Percentiles rank a stretch among this genome's conserved stretches.
Evolutionary conservation across 1,140 invertebrate species (phyloP).

Genomic region (Ceratina australensis): DNA sequence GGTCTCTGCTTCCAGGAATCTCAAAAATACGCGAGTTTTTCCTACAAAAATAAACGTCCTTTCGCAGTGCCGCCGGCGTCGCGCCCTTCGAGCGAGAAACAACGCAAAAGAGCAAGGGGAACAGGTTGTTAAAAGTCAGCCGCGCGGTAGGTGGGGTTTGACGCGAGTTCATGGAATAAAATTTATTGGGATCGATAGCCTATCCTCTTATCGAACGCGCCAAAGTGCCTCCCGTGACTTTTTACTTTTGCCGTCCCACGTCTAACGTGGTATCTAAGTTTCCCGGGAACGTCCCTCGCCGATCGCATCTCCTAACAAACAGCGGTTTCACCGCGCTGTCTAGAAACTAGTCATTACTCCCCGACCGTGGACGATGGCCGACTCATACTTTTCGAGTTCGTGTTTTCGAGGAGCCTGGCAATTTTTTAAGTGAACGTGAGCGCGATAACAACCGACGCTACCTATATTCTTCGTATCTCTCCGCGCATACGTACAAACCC

Average conservation of each 20-base stretch:
- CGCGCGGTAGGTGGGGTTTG: neutral
- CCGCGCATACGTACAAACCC: too few species aligned
- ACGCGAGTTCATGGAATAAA: neutral
- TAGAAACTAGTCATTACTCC: too few species aligned
- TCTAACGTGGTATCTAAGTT: too few species aligned
- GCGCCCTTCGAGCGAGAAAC: neutral
- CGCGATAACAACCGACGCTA: too few species aligned
- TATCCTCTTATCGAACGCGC: neutral
- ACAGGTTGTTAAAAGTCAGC: conserved; percentile 10
- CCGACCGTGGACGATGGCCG: too few species aligned
- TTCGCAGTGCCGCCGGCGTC: neutral
- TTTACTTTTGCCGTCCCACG: neutral
- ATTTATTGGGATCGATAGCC: neutral
- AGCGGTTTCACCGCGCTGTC: too few species aligned
- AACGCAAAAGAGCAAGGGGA: neutral
- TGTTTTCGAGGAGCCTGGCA: too few species aligned
- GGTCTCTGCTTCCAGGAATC: neutral
- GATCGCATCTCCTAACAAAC: too few species aligned
- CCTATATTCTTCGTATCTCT: too few species aligned
- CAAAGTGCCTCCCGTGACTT: conserved; percentile 6
- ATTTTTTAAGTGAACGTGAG: too few species aligned
- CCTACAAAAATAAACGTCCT: conserved; percentile 29
- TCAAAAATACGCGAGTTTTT: conserved; percentile 20
- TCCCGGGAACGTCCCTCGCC: too few species aligned
- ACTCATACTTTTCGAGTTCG: too few species aligned